Percentiles rank a stretch among this genome's conserved stretches.
These are phyloP conservation scores for Anas capensis DNA, from an alignment of 2,797 vertebrate species.

Conservation along the genomic window DNA sequence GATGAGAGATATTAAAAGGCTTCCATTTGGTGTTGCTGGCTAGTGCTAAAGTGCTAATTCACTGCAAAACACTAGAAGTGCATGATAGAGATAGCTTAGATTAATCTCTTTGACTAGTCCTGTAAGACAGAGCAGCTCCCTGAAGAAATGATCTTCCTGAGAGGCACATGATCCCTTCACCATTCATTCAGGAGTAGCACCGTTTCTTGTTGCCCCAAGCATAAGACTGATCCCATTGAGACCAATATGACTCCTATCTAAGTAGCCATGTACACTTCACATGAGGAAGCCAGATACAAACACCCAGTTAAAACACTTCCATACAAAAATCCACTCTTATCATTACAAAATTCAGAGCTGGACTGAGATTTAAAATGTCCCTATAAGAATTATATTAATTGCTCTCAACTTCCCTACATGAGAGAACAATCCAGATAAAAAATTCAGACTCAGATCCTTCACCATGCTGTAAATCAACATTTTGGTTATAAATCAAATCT, in stretches of 20 bases:
- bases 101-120: neutral
- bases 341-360: neutral
- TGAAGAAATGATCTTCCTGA: neutral
- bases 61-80: neutral
- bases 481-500: neutral
- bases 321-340: neutral
- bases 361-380: neutral
- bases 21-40: neutral
- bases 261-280: neutral
- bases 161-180: neutral
- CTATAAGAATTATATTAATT: neutral
- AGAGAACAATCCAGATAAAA: neutral
- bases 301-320: neutral
- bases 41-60: neutral
- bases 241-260: neutral
- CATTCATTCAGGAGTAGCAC: fast-evolving
- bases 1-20: neutral
- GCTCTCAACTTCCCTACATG: neutral
- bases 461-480: neutral
- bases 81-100: neutral
- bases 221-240: neutral
- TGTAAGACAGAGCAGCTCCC: neutral
- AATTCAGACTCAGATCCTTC: neutral
- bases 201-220: neutral
- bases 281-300: neutral